phyloP scores from a whole-genome alignment of 2,888 invertebrate genomes.

The Sipha maydis region DNA sequence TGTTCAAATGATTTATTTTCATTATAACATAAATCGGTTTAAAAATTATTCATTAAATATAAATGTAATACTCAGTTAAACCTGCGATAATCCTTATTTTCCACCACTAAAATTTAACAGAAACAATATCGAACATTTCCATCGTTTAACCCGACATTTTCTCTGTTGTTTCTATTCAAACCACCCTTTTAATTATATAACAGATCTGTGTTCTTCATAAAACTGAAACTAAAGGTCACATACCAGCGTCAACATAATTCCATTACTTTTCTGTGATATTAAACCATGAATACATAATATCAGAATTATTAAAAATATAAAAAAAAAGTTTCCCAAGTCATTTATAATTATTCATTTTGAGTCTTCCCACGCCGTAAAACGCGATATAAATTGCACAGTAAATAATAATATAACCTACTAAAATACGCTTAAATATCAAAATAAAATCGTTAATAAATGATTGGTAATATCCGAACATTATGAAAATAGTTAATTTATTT shows the following conservation, averaged over 20 bases:
- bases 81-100: slow-evolving; percentile 20
- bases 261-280: not conserved
- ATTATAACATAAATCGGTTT: not conserved
- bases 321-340: not conserved
- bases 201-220: slow-evolving; percentile 1
- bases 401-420: not conserved
- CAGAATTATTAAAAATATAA: not conserved
- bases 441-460: not conserved
- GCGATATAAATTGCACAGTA: not conserved
- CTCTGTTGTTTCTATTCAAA: not conserved
- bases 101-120: not conserved
- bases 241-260: not conserved
- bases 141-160: not conserved
- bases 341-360: not conserved
- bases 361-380: not conserved
- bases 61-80: slow-evolving; percentile 22
- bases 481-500: no score
- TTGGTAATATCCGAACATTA: not conserved
- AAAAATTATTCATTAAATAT: not conserved
- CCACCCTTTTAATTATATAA: not conserved
- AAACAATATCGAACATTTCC: slow-evolving; percentile 7
- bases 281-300: not conserved
- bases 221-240: slow-evolving; percentile 6
- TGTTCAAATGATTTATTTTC: slow-evolving; percentile 1
- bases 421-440: not conserved